Base-by-base conservation (phyloP, 1,140 invertebrate genomes). In the Drosophila tsacasi region DNA sequence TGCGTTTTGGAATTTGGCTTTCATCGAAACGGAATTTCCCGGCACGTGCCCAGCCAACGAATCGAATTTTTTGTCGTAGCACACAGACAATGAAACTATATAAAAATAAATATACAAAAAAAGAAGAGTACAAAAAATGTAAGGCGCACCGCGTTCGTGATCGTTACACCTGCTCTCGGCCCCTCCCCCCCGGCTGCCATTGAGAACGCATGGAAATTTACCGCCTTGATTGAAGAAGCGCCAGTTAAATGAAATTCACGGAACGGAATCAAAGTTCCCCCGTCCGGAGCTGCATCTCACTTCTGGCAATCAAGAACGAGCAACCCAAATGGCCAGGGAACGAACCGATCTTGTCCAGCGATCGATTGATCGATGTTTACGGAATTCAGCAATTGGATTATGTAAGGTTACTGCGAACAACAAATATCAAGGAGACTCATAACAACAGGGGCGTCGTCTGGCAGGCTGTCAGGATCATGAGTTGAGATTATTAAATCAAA, bases 351-450 rank as follows among this genome's bases (percentile, higher is more conserved):
- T 23, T 35, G 52, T 17, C 52, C 19, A 35, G 30, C 52, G 30
- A 58, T 74, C 60, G 60, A 76, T 76, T 54, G 77, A 72, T 76
- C 63, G 63, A 79, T 87, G 83, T 87, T 89, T 77, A 89, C 80
- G 84, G 83, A 87, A 86, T 89, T 74, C 71, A 71, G 52, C 80
- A 81, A 87, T 87, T 87, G 84, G 84, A 87, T 87, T 87, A 87
- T 83, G 57, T 80, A 87, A 87, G 84, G 42, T 49, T 49, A 60
- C 35, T 25, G 27, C 50, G 39, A 47, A 67, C 68, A 57, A 68
- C 61, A 62, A 73, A 44, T 55, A 72, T 78, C 50, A 50, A 32
- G 13, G 61, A 1, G 52, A 17, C 7, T 37, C 52, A 23, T 55
- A 55, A 55, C 52, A 55, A 6, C 47, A 49, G 47, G 23, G 47